Evolutionary conservation across 2,797 vertebrate species (phyloP).

Genomic region (Pygocentrus nattereri): DNA sequence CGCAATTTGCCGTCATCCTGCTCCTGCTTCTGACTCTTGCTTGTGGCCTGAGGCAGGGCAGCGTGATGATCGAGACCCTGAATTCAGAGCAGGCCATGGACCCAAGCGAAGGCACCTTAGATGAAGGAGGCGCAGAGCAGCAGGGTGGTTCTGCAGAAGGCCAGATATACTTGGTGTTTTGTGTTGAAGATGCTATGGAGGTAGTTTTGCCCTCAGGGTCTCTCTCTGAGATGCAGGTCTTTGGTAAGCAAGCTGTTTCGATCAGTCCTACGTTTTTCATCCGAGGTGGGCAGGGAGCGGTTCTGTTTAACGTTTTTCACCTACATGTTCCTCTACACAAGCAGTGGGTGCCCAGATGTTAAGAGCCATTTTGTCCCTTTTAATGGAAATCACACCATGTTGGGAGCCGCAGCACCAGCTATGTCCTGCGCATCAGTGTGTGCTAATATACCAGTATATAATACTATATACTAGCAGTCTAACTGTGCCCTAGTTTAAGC

Average conservation of each 20-base stretch:
- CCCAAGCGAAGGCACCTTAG: neutral
- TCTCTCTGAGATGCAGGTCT: conserved; percentile 6
- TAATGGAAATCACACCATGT: too few relatives aligned
- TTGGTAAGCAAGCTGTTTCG: conserved; percentile 37
- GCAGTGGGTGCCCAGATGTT: too few relatives aligned
- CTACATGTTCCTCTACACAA: too few relatives aligned
- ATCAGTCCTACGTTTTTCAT: too few relatives aligned
- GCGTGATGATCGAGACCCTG: neutral
- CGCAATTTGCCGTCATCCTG: neutral
- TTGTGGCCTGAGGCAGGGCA: neutral
- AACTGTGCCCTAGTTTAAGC: too few relatives aligned
- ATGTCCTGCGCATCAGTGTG: too few relatives aligned
- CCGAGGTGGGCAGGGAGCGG: too few relatives aligned
- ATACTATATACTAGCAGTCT: too few relatives aligned
- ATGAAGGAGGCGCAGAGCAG: neutral
- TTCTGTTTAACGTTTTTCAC: too few relatives aligned
- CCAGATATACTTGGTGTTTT: conserved; percentile 22
- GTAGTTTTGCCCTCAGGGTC: conserved; percentile 32
- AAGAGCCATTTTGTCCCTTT: too few relatives aligned
- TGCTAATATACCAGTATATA: too few relatives aligned
- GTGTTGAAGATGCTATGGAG: conserved; percentile 36
- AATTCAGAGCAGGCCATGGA: neutral
- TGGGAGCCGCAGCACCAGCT: too few relatives aligned
- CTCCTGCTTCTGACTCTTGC: neutral
- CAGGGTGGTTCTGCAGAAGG: neutral